A percentile compares a stretch with the other conserved stretches of the same genome.
These are phyloP conservation scores for Bombus pyrosoma DNA, from an alignment of 1,140 invertebrate species.

Conservation along the genomic window DNA sequence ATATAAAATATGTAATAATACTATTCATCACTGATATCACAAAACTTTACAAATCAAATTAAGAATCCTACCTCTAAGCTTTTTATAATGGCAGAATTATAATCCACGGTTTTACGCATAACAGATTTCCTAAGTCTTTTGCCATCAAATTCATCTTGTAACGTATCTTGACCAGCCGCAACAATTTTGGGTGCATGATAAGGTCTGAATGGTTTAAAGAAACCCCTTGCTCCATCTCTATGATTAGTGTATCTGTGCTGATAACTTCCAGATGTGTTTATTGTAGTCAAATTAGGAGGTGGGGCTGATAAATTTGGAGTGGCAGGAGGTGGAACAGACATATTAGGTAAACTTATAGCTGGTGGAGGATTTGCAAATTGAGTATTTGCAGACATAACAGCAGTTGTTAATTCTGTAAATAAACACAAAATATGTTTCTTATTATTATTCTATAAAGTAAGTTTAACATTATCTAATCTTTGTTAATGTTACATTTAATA, in stretches of 20 bases:
- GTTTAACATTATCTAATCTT: not conserved
- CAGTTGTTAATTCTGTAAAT: slow-evolving; percentile 51
- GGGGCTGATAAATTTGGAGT: slow-evolving; percentile 80
- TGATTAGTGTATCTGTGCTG: slow-evolving; percentile 79
- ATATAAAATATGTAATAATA: slow-evolving; percentile 51
- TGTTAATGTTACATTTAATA: not conserved
- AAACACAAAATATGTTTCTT: slow-evolving; percentile 30
- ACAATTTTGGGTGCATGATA: slow-evolving; percentile 81
- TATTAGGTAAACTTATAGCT: slow-evolving; percentile 79
- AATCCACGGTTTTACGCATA: slow-evolving; percentile 98
- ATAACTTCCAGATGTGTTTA: slow-evolving; percentile 77
- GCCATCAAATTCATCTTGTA: slow-evolving; percentile 95
- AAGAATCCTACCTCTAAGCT: slow-evolving; percentile 88
- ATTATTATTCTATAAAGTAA: slow-evolving; percentile 10
- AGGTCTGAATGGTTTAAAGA: slow-evolving; percentile 82
- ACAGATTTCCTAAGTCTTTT: slow-evolving; percentile 97
- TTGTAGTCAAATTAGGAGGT: slow-evolving; percentile 79
- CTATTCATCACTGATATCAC: not conserved
- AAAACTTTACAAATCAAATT: not conserved
- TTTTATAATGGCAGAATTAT: slow-evolving; percentile 97
- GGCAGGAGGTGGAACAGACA: slow-evolving; percentile 80
- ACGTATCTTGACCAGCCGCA: slow-evolving; percentile 74
- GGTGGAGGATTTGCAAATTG: slow-evolving; percentile 80
- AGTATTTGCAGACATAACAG: slow-evolving; percentile 74
- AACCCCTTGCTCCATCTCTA: slow-evolving; percentile 76